Percentiles rank a stretch among this genome's conserved stretches.
Evolutionary conservation across 2,113 vertebrate species (phyloP).

Genomic region (Pollachius pollachius): DNA sequence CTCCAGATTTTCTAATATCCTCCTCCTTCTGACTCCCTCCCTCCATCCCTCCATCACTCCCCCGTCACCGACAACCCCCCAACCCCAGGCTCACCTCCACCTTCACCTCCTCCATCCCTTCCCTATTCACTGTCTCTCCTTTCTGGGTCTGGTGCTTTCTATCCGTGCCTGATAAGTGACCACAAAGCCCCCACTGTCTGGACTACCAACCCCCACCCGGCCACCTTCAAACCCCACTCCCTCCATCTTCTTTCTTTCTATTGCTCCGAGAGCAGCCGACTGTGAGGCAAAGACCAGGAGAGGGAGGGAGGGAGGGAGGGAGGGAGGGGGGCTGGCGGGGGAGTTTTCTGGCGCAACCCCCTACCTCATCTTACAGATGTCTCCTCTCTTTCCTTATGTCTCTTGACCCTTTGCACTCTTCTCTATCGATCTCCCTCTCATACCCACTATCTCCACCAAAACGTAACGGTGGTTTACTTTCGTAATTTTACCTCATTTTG

Average conservation of each 20-base stretch:
- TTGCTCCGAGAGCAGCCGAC: constrained; percentile 56
- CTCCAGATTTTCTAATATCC: background rate
- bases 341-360: constrained; percentile 43
- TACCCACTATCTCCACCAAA: no score
- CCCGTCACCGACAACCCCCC: background rate
- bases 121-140: constrained; percentile 66
- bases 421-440: no score
- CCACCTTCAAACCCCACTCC: constrained; percentile 23
- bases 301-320: no score
- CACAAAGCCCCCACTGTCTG: constrained; percentile 92
- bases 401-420: no score
- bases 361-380: no score
- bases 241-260: constrained; percentile 36
- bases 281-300: constrained; percentile 43
- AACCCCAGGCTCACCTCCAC: constrained; percentile 15
- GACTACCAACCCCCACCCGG: constrained; percentile 53
- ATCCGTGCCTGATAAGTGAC: constrained; percentile 76
- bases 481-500: no score
- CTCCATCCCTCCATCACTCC: no score
- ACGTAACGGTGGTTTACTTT: no score
- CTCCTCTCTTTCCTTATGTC: no score
- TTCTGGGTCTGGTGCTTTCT: constrained; percentile 71
- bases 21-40: background rate
- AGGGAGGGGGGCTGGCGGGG: constrained; percentile 8
- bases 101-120: constrained; percentile 58